Conservation (phyloP, 2,888 invertebrate genomes). For the Mimumesa dahlbomi region DNA sequence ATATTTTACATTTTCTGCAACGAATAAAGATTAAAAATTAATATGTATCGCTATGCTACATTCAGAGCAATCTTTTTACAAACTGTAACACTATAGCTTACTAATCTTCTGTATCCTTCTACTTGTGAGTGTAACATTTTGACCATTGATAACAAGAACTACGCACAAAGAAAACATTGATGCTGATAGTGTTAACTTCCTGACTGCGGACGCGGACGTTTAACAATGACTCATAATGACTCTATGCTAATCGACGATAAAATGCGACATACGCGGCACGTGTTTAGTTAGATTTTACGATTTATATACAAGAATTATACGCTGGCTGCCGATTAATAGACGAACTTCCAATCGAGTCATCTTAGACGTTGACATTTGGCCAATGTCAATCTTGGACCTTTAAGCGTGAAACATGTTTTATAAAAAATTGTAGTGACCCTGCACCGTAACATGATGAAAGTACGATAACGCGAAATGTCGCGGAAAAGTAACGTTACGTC, state of each 20-base stretch:
- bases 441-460: slow-evolving; percentile 1
- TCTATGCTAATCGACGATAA: not conserved
- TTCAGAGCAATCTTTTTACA: not conserved
- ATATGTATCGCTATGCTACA: not conserved
- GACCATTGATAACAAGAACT: slow-evolving; percentile 53
- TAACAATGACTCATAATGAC: slow-evolving; percentile 37
- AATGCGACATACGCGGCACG: slow-evolving; percentile 5
- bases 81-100: slow-evolving; percentile 1
- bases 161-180: slow-evolving; percentile 51
- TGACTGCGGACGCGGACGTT: slow-evolving; percentile 36
- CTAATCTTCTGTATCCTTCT: slow-evolving; percentile 2
- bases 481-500: slow-evolving; percentile 21
- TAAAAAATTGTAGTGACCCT: slow-evolving; percentile 3
- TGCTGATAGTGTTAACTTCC: slow-evolving; percentile 58
- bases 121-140: slow-evolving; percentile 36
- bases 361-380: slow-evolving; percentile 48
- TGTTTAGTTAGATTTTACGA: slow-evolving; percentile 5
- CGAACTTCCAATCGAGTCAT: not conserved
- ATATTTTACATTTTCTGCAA: no score
- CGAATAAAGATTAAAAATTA: not conserved
- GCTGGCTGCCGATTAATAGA: slow-evolving; percentile 16
- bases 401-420: slow-evolving; percentile 6
- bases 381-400: slow-evolving; percentile 30
- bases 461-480: not conserved
- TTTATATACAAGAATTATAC: not conserved